phyloP scores from a whole-genome alignment of 2,888 invertebrate species.

The Ophraella communa region DNA sequence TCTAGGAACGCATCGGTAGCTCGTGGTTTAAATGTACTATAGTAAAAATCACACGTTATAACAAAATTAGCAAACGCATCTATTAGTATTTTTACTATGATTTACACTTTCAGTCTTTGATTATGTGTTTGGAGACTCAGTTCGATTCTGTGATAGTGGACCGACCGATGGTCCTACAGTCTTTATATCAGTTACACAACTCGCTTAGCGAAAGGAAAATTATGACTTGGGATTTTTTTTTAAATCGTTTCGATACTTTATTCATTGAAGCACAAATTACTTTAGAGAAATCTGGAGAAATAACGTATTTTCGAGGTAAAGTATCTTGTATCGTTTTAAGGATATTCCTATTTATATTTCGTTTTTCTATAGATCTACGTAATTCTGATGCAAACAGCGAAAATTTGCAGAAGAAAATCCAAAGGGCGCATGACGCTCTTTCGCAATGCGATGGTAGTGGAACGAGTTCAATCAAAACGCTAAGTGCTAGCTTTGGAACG shows the following conservation, averaged over 20 bases:
- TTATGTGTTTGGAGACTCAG: conserved; percentile 95
- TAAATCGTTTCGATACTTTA: conserved; percentile 93
- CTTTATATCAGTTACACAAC: conserved; percentile 92
- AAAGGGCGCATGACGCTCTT: conserved; percentile 87
- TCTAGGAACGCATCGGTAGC: no score
- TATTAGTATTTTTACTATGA: conserved; percentile 19
- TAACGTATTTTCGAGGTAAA: conserved; percentile 80
- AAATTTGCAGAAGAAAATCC: conserved; percentile 82
- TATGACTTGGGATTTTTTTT: conserved; percentile 96
- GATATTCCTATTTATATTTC: no score
- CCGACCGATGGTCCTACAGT: conserved; percentile 94
- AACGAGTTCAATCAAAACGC: conserved; percentile 70
- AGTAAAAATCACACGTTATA: neutral
- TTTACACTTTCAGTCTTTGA: conserved; percentile 70
- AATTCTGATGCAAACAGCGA: conserved; percentile 90
- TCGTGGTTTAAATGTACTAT: no score
- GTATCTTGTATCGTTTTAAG: conserved; percentile 2
- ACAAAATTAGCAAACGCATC: neutral
- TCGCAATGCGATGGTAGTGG: conserved; percentile 74
- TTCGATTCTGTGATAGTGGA: conserved; percentile 97
- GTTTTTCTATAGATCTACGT: conserved; percentile 73
- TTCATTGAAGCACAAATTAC: conserved; percentile 96
- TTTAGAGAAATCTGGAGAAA: conserved; percentile 83
- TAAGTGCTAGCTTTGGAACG: conserved; percentile 86
- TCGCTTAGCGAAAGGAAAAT: conserved; percentile 89